These are phyloP conservation scores for Volucella inflata DNA, from an alignment of 2,888 invertebrate genomes.

Conservation along the genomic window DNA sequence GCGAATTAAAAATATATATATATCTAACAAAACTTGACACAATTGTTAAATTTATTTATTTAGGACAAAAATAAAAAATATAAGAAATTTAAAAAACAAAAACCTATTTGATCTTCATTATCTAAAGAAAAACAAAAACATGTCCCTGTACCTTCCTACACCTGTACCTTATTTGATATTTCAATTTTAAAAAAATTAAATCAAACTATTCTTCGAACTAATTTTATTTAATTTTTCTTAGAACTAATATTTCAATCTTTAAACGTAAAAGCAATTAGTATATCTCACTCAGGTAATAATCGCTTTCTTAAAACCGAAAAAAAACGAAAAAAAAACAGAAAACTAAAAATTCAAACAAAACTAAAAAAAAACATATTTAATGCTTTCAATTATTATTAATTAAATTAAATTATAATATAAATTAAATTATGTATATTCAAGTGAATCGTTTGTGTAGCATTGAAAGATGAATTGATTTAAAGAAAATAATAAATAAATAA, in stretches of 20 bases:
- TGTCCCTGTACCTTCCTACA: constrained; percentile 59
- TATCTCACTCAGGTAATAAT: constrained; percentile 73
- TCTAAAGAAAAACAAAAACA: constrained; percentile 12
- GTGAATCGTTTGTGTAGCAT: constrained; percentile 47
- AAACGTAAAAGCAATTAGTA: constrained; percentile 63
- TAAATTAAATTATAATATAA: constrained; percentile 6
- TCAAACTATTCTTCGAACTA: constrained; percentile 19
- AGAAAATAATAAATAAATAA: background rate
- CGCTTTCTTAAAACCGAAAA: constrained; percentile 60
- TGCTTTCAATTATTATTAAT: constrained; percentile 60
- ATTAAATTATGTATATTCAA: constrained; percentile 12
- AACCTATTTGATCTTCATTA: constrained; percentile 53
- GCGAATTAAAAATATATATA: constrained; percentile 23
- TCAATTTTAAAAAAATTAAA: constrained; percentile 8
- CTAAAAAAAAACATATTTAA: constrained; percentile 9
- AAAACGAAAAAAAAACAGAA: constrained; percentile 12
- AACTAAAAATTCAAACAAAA: background rate
- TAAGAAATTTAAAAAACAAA: background rate
- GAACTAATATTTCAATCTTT: constrained; percentile 25
- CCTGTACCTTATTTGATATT: constrained; percentile 46
- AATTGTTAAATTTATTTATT: constrained; percentile 25
- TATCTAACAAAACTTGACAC: background rate
- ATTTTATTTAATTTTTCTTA: constrained; percentile 17
- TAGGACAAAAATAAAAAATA: background rate
- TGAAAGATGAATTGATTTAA: background rate